A percentile compares a stretch with the other conserved stretches of the same genome.
Evolutionary conservation across 2,888 invertebrate genomes (phyloP).

Genomic region (Eupelmus urozonus): DNA sequence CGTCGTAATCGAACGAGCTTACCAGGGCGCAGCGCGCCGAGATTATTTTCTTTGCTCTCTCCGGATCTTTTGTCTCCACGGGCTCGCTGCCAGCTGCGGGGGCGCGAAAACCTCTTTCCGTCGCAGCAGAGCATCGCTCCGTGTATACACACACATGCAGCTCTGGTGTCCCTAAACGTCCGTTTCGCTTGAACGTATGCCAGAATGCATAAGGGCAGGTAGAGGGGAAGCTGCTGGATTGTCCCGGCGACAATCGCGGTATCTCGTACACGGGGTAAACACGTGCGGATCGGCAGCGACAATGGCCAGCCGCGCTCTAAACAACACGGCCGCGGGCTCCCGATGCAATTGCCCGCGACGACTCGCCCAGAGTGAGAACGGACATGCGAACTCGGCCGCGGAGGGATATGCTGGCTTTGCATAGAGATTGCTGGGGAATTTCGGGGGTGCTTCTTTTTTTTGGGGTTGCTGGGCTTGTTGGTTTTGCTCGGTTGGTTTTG

Average conservation of each 20-base stretch:
- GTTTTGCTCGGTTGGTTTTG: too few species aligned
- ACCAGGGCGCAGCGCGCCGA: not conserved
- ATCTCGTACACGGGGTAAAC: not conserved
- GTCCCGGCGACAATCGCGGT: not conserved
- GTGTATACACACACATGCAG: conserved; percentile 41
- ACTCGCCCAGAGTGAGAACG: too few species aligned
- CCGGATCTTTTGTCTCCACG: conserved; percentile 63
- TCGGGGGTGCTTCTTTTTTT: too few species aligned
- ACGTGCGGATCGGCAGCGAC: not conserved
- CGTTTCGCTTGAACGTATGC: conserved; percentile 69
- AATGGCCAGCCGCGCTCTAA: not conserved
- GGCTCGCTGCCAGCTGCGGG: conserved; percentile 68
- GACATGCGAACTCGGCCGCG: too few species aligned
- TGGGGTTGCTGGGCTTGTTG: too few species aligned
- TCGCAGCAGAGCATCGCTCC: conserved; percentile 31
- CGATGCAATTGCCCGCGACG: not conserved
- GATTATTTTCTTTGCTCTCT: conserved; percentile 19
- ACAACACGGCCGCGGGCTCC: not conserved
- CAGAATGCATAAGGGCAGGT: conserved; percentile 62
- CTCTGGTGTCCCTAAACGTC: conserved; percentile 58
- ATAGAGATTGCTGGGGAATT: too few species aligned
- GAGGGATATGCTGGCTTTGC: too few species aligned
- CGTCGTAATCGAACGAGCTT: conserved; percentile 29
- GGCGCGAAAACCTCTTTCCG: conserved; percentile 68
- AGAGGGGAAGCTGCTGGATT: not conserved